These are phyloP conservation scores for Marisa cornuarietis DNA, from an alignment of 1,140 invertebrate genomes.

Conservation along the genomic window DNA sequence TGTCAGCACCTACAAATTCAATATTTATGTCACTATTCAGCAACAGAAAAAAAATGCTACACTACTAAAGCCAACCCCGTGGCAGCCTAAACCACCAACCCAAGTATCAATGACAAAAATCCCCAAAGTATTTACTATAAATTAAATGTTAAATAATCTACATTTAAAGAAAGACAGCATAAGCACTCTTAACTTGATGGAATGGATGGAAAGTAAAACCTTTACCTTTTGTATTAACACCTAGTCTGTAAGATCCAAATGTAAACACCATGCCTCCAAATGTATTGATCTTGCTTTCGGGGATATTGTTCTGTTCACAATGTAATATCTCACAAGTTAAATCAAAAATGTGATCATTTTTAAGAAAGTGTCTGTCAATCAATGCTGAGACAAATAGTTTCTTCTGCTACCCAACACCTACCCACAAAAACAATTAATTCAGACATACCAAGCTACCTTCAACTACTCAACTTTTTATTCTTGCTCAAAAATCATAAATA, in stretches of 20 bases:
- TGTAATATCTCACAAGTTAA: background rate
- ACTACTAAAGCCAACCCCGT: no score
- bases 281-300: slow-evolving; percentile 62
- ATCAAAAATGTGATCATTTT: background rate
- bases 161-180: no score
- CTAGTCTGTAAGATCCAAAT: slow-evolving; percentile 93
- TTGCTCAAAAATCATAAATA: background rate
- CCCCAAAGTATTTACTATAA: no score
- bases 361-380: background rate
- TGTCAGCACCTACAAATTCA: slow-evolving; percentile 84
- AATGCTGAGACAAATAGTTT: background rate
- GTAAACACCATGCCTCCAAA: slow-evolving; percentile 98
- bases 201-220: slow-evolving; percentile 5
- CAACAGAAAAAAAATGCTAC: no score
- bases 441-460: no score
- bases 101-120: no score
- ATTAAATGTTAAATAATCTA: no score
- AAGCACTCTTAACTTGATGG: background rate
- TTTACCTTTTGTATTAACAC: slow-evolving; percentile 83
- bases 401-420: no score
- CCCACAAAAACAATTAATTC: no score
- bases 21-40: no score
- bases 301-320: slow-evolving; percentile 60
- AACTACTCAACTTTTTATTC: background rate
- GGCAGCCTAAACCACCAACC: no score